Conservation (phyloP, 2,888 invertebrate genomes). For the Adelognathus sp. region DNA sequence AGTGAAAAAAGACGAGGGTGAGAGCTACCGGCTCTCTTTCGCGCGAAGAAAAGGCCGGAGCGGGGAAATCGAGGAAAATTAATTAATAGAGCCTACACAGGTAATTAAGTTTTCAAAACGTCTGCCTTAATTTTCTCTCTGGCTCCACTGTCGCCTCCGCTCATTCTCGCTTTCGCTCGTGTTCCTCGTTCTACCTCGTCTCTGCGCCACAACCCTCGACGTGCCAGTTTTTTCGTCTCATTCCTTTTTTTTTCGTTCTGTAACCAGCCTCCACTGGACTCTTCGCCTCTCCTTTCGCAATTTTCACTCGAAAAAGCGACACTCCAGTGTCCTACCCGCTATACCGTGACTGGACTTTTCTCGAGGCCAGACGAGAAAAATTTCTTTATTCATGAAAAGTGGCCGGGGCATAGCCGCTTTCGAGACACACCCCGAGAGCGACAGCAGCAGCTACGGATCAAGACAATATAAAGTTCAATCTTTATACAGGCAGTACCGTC, state of each 20-base stretch:
- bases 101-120: constrained; percentile 80
- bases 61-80: constrained; percentile 79
- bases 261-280: constrained; percentile 22
- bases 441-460: neutral
- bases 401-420: constrained; percentile 7
- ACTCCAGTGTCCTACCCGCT: neutral
- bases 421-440: neutral
- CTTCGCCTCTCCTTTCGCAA: constrained; percentile 36
- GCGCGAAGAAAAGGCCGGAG: constrained; percentile 63
- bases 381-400: constrained; percentile 60
- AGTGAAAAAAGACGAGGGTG: constrained; percentile 14
- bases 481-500: constrained; percentile 37
- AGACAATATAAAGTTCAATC: constrained; percentile 53
- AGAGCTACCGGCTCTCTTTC: constrained; percentile 53
- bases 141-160: constrained; percentile 62
- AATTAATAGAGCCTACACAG: constrained; percentile 80
- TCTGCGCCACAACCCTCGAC: constrained; percentile 48
- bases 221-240: constrained; percentile 28
- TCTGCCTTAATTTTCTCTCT: constrained; percentile 71
- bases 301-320: neutral
- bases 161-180: constrained; percentile 59
- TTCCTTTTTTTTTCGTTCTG: constrained; percentile 29
- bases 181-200: constrained; percentile 52
- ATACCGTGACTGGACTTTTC: constrained; percentile 46
- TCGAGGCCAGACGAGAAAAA: constrained; percentile 31